These are phyloP conservation scores for Rotaria sp. DNA, from an alignment of 2,888 invertebrate species.

Conservation along the genomic window DNA sequence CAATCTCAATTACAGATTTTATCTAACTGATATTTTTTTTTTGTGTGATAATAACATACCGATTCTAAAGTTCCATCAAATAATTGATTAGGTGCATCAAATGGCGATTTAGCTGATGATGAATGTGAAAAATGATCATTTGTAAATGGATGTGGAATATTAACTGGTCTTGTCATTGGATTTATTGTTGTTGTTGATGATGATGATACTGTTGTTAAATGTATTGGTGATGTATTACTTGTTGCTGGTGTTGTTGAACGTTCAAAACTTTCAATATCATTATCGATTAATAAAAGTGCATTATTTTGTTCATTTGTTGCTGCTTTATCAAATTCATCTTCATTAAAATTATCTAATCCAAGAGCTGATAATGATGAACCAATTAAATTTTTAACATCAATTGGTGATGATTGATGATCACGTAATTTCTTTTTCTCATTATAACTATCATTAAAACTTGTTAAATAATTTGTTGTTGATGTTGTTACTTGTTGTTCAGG, in stretches of 20 bases:
- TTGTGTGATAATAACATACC: neutral
- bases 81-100: neutral
- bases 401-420: neutral
- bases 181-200: neutral
- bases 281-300: neutral
- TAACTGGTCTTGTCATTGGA: neutral
- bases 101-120: slow-evolving; percentile 16
- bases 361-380: neutral
- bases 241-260: slow-evolving; percentile 16
- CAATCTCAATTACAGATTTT: no score
- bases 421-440: neutral
- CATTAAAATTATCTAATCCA: slow-evolving; percentile 14
- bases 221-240: slow-evolving; percentile 9
- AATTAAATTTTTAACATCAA: slow-evolving; percentile 22
- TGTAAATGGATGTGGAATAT: slow-evolving; percentile 24
- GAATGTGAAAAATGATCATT: slow-evolving; percentile 2
- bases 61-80: slow-evolving; percentile 10
- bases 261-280: slow-evolving; percentile 17
- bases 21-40: no score
- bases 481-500: neutral
- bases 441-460: neutral
- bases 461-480: neutral
- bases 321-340: slow-evolving; percentile 12
- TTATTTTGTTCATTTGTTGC: neutral
- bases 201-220: neutral